A percentile compares a stretch with the other conserved stretches of the same genome.
Evolutionary conservation across 2,113 vertebrate species (phyloP).

Genomic region (Notarius lentiginosus): DNA sequence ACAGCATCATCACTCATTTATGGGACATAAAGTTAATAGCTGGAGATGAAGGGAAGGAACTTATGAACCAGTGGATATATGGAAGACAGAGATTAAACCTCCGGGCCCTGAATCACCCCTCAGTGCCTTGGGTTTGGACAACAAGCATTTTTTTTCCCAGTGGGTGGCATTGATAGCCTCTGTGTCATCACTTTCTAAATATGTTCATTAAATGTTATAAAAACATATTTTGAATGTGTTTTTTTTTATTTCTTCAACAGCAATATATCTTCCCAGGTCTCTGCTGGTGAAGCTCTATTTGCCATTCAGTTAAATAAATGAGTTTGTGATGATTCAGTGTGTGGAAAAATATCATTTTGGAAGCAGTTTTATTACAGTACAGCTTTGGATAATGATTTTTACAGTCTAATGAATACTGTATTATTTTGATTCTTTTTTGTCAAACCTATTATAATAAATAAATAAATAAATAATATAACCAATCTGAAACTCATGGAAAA

Average conservation of each 20-base stretch:
- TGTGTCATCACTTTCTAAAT: slow-evolving; percentile 35
- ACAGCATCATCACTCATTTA: slow-evolving; percentile 61
- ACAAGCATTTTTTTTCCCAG: slow-evolving; percentile 1
- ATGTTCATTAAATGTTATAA: slow-evolving; percentile 8
- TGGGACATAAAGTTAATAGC: slow-evolving; percentile 60
- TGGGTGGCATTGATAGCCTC: slow-evolving; percentile 17
- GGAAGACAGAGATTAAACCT: slow-evolving; percentile 41
- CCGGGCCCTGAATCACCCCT: slow-evolving; percentile 45
- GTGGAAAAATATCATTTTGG: neutral
- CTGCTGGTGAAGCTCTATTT: neutral
- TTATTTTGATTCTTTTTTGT: neutral
- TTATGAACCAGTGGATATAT: slow-evolving; percentile 51
- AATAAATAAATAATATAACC: neutral
- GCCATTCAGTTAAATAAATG: neutral
- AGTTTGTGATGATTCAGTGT: neutral
- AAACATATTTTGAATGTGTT: slow-evolving; percentile 17
- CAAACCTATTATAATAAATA: neutral
- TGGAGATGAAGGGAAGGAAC: slow-evolving; percentile 63
- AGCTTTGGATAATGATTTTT: neutral
- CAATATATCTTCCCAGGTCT: neutral
- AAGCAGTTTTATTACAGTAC: neutral
- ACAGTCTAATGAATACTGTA: neutral
- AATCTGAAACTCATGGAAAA: neutral
- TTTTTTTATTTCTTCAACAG: neutral
- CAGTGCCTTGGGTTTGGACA: slow-evolving; percentile 34